These are phyloP conservation scores for Ptyas mucosa DNA, from an alignment of 2,113 vertebrate genomes.

Conservation along the genomic window DNA sequence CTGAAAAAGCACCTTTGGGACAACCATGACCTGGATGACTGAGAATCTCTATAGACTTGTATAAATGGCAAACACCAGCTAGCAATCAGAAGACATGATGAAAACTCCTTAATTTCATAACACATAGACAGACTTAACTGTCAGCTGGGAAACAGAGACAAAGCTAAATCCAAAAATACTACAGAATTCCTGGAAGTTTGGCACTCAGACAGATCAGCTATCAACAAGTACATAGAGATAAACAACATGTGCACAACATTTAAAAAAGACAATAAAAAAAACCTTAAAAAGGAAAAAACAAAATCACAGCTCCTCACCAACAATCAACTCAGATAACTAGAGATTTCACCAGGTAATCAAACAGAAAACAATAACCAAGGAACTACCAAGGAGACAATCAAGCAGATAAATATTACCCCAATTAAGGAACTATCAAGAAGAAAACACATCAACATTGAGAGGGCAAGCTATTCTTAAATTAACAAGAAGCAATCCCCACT, in stretches of 20 bases:
- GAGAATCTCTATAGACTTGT: too few species aligned
- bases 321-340: neutral
- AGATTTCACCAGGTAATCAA: neutral
- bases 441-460: neutral
- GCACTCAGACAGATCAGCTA: neutral
- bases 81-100: neutral
- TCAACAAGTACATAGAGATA: neutral
- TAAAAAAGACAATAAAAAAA: neutral
- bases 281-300: neutral
- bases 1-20: too few species aligned
- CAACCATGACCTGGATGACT: too few species aligned
- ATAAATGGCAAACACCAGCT: neutral
- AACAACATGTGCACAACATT: neutral
- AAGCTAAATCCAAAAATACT: neutral
- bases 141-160: neutral
- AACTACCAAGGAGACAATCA: neutral
- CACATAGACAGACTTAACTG: neutral
- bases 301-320: neutral
- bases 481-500: neutral
- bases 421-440: neutral
- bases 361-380: neutral
- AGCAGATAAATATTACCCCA: neutral
- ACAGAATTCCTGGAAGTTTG: neutral
- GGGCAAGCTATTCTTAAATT: neutral
- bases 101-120: neutral